These are phyloP conservation scores for Champsocephalus gunnari DNA, from an alignment of 2,797 vertebrate species.

Conservation along the genomic window DNA sequence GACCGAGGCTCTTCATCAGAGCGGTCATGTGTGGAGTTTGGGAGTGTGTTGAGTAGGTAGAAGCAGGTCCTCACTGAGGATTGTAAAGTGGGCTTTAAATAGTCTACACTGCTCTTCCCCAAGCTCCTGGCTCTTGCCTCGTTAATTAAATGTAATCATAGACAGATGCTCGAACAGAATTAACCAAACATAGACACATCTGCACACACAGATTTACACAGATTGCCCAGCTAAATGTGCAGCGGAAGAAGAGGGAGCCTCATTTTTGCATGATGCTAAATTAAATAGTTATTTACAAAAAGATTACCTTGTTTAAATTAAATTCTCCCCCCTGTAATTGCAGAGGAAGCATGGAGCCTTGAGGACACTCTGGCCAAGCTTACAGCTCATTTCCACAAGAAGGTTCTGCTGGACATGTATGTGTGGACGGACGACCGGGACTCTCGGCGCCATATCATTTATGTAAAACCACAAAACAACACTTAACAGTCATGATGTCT, in stretches of 20 bases:
- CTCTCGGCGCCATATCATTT: conserved; percentile 93
- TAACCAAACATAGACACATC: conserved; percentile 33
- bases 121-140: conserved; percentile 57
- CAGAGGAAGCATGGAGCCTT: conserved; percentile 90
- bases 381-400: conserved; percentile 91
- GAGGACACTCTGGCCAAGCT: conserved; percentile 91
- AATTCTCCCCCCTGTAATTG: conserved; percentile 9
- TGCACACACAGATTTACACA: conserved; percentile 40
- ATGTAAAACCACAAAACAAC: conserved; percentile 82
- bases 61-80: conserved; percentile 60
- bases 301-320: conserved; percentile 21
- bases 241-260: conserved; percentile 12
- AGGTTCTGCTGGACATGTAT: conserved; percentile 92
- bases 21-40: conserved; percentile 62
- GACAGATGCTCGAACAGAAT: conserved; percentile 54
- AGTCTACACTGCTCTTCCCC: conserved; percentile 52
- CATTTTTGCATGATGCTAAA: conserved; percentile 8
- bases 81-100: conserved; percentile 69
- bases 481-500: background rate
- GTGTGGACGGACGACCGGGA: conserved; percentile 95
- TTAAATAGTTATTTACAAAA: conserved; percentile 18
- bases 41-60: conserved; percentile 57
- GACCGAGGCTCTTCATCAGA: conserved; percentile 52
- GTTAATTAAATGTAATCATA: conserved; percentile 75
- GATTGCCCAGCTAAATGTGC: conserved; percentile 30